These are phyloP conservation scores for Florisuga fusca DNA, from an alignment of 2,797 vertebrate species.

Conservation along the genomic window DNA sequence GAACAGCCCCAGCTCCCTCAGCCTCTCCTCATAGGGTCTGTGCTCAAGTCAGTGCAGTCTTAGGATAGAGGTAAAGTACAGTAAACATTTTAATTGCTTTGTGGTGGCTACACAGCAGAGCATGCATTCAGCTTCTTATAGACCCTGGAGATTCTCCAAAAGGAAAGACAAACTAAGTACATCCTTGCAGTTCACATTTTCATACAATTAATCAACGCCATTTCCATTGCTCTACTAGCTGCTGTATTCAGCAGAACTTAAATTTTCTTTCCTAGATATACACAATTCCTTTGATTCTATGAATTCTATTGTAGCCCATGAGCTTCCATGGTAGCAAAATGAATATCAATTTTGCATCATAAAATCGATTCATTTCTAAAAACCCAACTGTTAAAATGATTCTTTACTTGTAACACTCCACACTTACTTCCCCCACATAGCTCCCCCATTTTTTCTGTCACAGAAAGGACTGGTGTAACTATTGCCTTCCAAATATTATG, in stretches of 20 bases:
- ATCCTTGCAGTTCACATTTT: not conserved
- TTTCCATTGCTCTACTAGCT: not conserved
- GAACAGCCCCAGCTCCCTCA: too few species aligned
- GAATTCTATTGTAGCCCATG: not conserved
- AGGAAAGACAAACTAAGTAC: not conserved
- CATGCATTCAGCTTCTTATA: not conserved
- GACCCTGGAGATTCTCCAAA: not conserved
- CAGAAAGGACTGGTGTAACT: not conserved
- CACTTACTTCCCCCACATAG: not conserved
- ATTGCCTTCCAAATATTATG: not conserved
- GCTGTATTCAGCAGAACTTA: not conserved
- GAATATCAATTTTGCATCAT: not conserved
- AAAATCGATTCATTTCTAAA: not conserved
- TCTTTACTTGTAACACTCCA: not conserved
- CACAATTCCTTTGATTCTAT: not conserved
- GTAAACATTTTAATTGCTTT: not conserved
- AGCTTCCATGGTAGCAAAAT: not conserved
- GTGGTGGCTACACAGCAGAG: not conserved
- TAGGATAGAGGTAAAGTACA: not conserved
- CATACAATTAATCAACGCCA: not conserved
- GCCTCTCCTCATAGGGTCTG: too few species aligned
- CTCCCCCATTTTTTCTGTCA: rapidly evolving
- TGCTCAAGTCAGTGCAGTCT: not conserved
- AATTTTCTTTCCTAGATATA: not conserved
- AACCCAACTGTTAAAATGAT: not conserved